These are phyloP conservation scores for Tragelaphus strepsiceros DNA, from an alignment of 2,113 vertebrate species.

Conservation along the genomic window DNA sequence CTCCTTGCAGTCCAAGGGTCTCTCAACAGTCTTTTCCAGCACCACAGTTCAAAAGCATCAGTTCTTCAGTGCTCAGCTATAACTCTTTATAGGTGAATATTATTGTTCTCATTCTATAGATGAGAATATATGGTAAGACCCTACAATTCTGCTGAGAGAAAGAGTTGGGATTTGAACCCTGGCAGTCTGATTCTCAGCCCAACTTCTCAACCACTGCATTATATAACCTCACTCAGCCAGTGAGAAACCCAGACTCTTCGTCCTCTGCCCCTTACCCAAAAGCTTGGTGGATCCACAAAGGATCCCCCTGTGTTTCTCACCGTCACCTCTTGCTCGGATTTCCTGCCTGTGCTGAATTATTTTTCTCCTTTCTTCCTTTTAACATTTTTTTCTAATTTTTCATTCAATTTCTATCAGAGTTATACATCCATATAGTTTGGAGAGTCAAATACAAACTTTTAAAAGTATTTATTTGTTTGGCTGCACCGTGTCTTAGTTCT, in stretches of 20 bases:
- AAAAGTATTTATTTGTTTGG: neutral
- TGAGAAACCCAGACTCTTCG: neutral
- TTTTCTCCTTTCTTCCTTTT: neutral
- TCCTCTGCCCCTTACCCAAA: neutral
- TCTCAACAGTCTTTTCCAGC: neutral
- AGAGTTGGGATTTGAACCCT: neutral
- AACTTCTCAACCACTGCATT: too few species aligned
- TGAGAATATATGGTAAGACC: neutral
- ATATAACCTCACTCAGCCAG: neutral
- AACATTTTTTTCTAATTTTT: neutral
- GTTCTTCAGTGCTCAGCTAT: neutral
- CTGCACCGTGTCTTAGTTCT: neutral
- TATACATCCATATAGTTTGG: neutral
- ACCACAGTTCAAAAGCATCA: neutral
- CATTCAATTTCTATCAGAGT: conserved; percentile 23
- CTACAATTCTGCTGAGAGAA: neutral
- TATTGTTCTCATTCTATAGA: neutral
- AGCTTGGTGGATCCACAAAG: neutral
- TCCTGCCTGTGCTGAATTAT: neutral
- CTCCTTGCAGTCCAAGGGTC: neutral
- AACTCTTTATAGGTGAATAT: neutral
- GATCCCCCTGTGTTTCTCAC: neutral
- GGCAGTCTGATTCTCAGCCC: neutral
- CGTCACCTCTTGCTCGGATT: neutral
- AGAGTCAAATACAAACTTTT: neutral